Base-by-base conservation (phyloP, 2,113 vertebrate genomes). In the Grus americana region DNA sequence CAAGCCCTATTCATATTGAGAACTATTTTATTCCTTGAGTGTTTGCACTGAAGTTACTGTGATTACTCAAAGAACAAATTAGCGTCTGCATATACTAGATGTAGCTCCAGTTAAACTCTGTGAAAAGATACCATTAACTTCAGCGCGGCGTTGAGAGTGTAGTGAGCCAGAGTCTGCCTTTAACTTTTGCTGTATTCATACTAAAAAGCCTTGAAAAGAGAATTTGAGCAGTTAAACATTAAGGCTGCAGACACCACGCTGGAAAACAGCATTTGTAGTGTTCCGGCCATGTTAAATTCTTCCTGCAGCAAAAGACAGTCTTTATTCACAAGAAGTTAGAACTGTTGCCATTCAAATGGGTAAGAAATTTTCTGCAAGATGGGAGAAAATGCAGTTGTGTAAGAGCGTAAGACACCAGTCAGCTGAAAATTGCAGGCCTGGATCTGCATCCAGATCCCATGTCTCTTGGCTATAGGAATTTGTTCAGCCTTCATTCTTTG, bases 41-140 rank as follows among this genome's bases (percentile, higher is more conserved):
- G 55, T 81, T 95, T 79, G 29, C 74, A 67, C 55, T 55, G 50
- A 91, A 75, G 74, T 76, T 94, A 70, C 54, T 78, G 44, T 29
- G 57, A 83, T 88, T 95, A 86, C 79, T 91, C 63, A 79, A 74
- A 80, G 36, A 95, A 21, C 40, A 90, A 84, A 75, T 86, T 83
- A 71, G 23, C 59, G 59, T 81, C 88, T 86, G 47, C 47, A 67
- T 52, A 46, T 40, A 50, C 29, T 63, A 36, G 62, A 54, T 63
- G 46, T 6, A 90, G 29, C 21, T 90, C 63, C 44, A 76, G 79
- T 73, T 86, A 90, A 62, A 90, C 67, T 57, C 26, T 1, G 1
- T 68, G 68, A 84, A 72, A 47, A 84, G 80, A 52, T 32, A 62
- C 26, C 47, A 61, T 74, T 74, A 78, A 84, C 86, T 94, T 86